These are phyloP conservation scores for Tanypteryx hageni DNA, from an alignment of 2,888 invertebrate genomes.

Conservation along the genomic window DNA sequence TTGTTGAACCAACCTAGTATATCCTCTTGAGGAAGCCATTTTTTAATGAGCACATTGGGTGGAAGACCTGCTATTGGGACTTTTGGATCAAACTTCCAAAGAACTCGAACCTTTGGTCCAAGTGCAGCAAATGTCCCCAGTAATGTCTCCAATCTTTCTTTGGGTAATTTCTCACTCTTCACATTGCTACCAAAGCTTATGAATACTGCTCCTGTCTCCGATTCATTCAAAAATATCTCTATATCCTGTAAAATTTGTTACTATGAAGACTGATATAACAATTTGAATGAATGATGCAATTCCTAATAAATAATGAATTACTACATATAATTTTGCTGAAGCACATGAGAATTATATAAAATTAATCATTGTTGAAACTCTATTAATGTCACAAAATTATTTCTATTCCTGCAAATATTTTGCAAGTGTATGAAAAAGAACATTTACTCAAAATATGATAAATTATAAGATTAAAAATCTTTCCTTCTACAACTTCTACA, in stretches of 20 bases:
- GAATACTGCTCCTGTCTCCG: not conserved
- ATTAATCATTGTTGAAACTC: too few species aligned
- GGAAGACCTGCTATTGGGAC: not conserved
- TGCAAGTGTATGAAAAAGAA: too few species aligned
- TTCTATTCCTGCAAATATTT: too few species aligned
- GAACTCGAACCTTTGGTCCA: not conserved
- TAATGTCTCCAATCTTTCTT: not conserved
- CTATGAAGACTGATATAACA: too few species aligned
- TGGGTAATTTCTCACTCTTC: not conserved
- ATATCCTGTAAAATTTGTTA: not conserved
- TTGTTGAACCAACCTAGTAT: not conserved
- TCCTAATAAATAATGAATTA: too few species aligned
- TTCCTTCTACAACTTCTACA: conserved; percentile 72
- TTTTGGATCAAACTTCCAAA: conserved; percentile 25
- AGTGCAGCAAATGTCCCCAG: not conserved
- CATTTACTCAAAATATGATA: too few species aligned
- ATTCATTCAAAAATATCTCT: not conserved
- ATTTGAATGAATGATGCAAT: too few species aligned
- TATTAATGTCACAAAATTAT: too few species aligned
- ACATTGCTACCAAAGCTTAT: not conserved
- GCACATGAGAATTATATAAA: too few species aligned
- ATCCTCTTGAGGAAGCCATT: conserved; percentile 42
- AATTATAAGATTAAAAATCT: not conserved
- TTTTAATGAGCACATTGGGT: not conserved
- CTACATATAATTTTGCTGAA: too few species aligned